A percentile compares a stretch with the other conserved stretches of the same genome.
Evolutionary conservation across 2,113 vertebrate genomes (phyloP).

Genomic region (Leucoraja erinaceus): DNA sequence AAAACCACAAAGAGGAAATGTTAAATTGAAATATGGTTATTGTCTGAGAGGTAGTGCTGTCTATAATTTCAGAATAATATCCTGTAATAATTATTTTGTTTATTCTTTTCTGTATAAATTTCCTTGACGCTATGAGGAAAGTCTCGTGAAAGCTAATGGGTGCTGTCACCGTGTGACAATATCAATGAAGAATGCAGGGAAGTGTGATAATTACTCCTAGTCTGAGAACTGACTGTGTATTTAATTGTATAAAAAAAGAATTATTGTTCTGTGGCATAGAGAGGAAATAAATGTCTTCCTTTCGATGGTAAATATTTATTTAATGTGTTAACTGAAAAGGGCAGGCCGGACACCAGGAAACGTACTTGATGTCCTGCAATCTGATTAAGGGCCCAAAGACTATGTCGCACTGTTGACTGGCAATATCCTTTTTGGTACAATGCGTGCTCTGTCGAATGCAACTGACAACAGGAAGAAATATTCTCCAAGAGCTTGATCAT

Average conservation of each 20-base stretch:
- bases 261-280: conserved; percentile 55
- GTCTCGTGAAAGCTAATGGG: conserved; percentile 39
- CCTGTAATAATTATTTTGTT: conserved; percentile 43
- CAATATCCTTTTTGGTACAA: conserved; percentile 58
- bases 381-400: conserved; percentile 59
- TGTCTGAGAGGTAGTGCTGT: conserved; percentile 31
- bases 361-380: conserved; percentile 51
- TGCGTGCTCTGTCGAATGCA: conserved; percentile 42
- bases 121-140: conserved; percentile 43
- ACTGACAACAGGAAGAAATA: conserved; percentile 44
- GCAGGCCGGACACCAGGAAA: conserved; percentile 44
- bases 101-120: conserved; percentile 42
- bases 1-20: conserved; percentile 23
- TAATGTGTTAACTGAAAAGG: conserved; percentile 57
- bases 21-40: conserved; percentile 35
- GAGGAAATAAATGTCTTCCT: conserved; percentile 65
- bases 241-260: conserved; percentile 52
- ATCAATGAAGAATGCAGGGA: conserved; percentile 64
- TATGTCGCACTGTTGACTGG: conserved; percentile 56
- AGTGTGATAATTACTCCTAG: conserved; percentile 73
- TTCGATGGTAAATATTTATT: conserved; percentile 59
- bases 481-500: not conserved
- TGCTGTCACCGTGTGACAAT: conserved; percentile 46
- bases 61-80: conserved; percentile 36
- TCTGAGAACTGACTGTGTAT: conserved; percentile 48